Base-by-base conservation (phyloP, 2,797 vertebrate species). In the Melanotaenia parkinsoni region DNA sequence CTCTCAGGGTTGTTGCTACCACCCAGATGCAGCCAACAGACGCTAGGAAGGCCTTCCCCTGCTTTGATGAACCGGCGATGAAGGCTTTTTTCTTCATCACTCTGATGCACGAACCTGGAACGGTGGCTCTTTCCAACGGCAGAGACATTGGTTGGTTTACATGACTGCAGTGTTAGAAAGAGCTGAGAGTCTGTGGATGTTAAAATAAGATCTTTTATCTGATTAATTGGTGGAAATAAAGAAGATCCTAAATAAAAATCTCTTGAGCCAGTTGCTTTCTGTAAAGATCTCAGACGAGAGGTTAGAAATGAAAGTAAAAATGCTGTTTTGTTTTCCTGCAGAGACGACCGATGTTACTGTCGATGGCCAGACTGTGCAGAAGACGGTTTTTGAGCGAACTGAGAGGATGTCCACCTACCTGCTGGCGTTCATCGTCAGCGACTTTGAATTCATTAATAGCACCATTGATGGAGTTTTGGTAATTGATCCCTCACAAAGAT, bases 51-150 rank as follows among this genome's bases (percentile, higher is more conserved):
- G 93, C 96, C 3, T 99, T 99, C 75, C 98, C 97, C 1, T 98
- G 97, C 92, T 99, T 99, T 0, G 97, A 99, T 0, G 97, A 99
- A 79, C 97, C 97, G 0, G 96, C 96, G 11, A 95, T 98, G 96
- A 99, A 98, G 86, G 96, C 98, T 4, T 26, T 10, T 5, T 99
- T 98, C 62, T 2, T 88, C 1, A 95, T 99, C 72, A 96, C 93
- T 0, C 83, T 99, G 66, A 85, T 94, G 63, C 84, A 98, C 43
- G 87, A 86, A 0, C 0, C 0, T 0, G 0, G 20, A 4, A 86
- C 91, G 0, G 0, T 0, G 0, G 97, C 96, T 0, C 84, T 99
- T 54, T 96, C 97, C 77, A 99, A 98, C 69, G 95, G 95, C 89
- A 86, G 64, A 0, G 53, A 68, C n/a, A 78, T 1, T 18, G 73